Percentiles rank a stretch among this genome's conserved stretches.
Evolutionary conservation across 1,140 invertebrate species (phyloP).

Genomic region (Pissodes strobi): DNA sequence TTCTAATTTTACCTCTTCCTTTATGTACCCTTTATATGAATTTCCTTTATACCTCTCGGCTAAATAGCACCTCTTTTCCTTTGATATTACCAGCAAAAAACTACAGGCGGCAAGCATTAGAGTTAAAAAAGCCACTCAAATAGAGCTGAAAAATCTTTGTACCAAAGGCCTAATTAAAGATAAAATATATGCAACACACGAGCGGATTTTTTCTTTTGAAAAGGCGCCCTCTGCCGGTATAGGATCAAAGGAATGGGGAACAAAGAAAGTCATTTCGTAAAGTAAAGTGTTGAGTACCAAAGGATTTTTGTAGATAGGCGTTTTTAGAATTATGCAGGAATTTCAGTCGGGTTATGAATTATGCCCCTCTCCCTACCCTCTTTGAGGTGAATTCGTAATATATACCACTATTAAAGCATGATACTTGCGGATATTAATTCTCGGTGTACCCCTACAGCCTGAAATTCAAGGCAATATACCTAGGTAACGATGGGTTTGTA

Average conservation of each 20-base stretch:
- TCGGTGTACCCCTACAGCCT: too few relatives aligned
- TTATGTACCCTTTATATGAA: too few relatives aligned
- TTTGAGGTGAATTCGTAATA: too few relatives aligned
- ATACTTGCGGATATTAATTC: too few relatives aligned
- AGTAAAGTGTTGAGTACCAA: conserved; percentile 17
- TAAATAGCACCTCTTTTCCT: conserved; percentile 14
- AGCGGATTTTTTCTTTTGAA: conserved; percentile 19
- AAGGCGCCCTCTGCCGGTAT: background rate
- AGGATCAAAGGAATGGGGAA: conserved; percentile 10
- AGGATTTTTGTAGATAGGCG: conserved; percentile 5
- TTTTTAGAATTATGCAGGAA: background rate
- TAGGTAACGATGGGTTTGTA: too few relatives aligned
- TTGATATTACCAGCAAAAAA: conserved; percentile 13
- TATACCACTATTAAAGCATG: too few relatives aligned
- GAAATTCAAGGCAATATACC: too few relatives aligned
- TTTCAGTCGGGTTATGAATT: conserved; percentile 1
- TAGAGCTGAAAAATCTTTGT: conserved; percentile 21
- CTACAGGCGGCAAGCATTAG: conserved; percentile 8
- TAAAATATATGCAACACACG: conserved; percentile 24
- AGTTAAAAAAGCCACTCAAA: conserved; percentile 28
- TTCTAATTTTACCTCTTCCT: too few relatives aligned
- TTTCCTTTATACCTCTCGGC: background rate
- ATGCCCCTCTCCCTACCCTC: too few relatives aligned
- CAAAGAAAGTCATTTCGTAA: conserved; percentile 29
- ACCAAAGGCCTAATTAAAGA: conserved; percentile 25